Evolutionary conservation across 2,888 invertebrate genomes (phyloP), one percentile per base, ranked within the genome.

Genomic region (Seira musarum): DNA sequence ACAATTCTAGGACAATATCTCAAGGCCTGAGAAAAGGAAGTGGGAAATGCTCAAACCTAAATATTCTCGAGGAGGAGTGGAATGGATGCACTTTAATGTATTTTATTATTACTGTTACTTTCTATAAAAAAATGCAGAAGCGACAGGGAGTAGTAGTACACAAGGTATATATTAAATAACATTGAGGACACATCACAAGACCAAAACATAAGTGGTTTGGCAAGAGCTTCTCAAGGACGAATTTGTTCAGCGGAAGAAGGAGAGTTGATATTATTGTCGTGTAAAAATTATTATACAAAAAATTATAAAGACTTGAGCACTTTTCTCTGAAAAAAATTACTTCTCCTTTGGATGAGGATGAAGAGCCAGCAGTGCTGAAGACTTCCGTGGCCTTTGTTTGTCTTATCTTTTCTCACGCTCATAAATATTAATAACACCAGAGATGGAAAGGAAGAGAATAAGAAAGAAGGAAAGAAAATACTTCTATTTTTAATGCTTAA

Each of bases 361-460:
- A n/a, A n/a, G n/a, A n/a, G n/a, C n/a, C n/a, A n/a, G n/a, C n/a
- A n/a, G n/a, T n/a, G n/a, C n/a, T n/a, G n/a, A n/a, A n/a, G n/a
- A n/a, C n/a, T n/a, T n/a, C n/a, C n/a, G n/a, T 40, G 40, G 40
- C 53, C 61, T 74, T 60, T 61, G 60, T 66, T 60, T 65, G 60
- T 67, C 49, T 60, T 67, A 60, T 61, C 25, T 67, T 40, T 40
- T 40, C 24, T 6, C 46, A 6, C 61, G 21, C 70, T 77, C 76
- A 77, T 77, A 77, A 77, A 77, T 77, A 77, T 77, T 77, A 77
- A 77, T 70, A 77, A 70, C 65, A 70, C 53, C 17, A 66, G 30
- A 25, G 17, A 64, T 1, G 19, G 24, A 65, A 30, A 65, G 65
- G 2, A 21, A 15, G n/a, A 17, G 66, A 46, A 3, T 65, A 30